These are phyloP conservation scores for Dromas ardeola DNA, from an alignment of 2,113 vertebrate species.

Conservation along the genomic window DNA sequence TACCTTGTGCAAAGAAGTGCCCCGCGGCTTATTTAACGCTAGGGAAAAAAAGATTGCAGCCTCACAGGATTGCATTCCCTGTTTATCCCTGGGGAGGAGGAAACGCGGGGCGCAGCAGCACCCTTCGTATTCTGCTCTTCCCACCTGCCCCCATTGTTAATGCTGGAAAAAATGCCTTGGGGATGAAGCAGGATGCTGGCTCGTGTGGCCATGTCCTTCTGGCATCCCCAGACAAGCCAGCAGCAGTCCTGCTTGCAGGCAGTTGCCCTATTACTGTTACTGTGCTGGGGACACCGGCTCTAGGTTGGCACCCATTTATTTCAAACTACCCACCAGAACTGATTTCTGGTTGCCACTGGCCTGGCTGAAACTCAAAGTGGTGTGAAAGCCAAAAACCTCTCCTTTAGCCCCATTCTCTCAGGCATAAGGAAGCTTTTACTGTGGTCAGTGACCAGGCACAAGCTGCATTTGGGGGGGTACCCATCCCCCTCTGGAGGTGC, in stretches of 20 bases:
- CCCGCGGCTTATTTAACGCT: neutral
- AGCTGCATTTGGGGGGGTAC: neutral
- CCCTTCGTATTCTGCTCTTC: neutral
- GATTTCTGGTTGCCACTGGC: neutral
- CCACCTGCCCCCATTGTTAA: neutral
- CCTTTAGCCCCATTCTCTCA: neutral
- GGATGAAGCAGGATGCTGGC: neutral
- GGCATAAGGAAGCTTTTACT: neutral
- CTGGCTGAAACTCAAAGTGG: neutral
- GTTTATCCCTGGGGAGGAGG: neutral
- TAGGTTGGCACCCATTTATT: neutral
- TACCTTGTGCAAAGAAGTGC: neutral
- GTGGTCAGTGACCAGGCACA: neutral
- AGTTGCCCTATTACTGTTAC: neutral
- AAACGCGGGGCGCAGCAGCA: accelerated
- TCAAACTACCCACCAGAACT: neutral
- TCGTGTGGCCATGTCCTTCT: neutral
- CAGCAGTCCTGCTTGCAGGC: neutral
- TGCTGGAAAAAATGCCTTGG: neutral
- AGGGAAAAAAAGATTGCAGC: neutral
- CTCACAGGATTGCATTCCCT: neutral
- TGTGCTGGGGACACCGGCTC: neutral
- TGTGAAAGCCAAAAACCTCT: neutral
- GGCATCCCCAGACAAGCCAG: neutral
- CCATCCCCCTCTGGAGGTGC: neutral